phyloP scores from a whole-genome alignment of 2,888 invertebrate species.

The Stenotaenia linearis region DNA sequence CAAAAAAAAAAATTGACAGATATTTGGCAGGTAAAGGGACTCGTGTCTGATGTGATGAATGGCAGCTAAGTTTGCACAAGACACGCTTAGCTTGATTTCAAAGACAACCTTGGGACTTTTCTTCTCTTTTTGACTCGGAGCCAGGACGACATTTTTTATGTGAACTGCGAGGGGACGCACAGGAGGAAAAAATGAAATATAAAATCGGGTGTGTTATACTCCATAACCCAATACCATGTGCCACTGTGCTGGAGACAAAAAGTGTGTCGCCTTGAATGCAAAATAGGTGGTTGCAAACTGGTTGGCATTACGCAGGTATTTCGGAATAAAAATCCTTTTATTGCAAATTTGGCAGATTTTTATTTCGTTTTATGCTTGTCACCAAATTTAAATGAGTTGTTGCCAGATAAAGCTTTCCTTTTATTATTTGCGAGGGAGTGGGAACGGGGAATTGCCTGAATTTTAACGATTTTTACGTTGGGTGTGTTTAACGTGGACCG shows the following conservation, averaged over 20 bases:
- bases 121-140: slow-evolving; percentile 7
- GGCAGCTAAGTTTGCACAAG: slow-evolving; percentile 23
- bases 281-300: neutral
- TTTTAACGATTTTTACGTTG: neutral
- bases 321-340: neutral
- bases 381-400: neutral
- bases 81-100: slow-evolving; percentile 23
- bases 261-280: neutral
- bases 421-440: neutral
- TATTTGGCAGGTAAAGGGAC: slow-evolving; percentile 12
- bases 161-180: slow-evolving; percentile 1
- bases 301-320: neutral
- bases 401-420: neutral
- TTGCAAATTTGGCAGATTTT: neutral
- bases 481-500: neutral
- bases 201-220: slow-evolving; percentile 10
- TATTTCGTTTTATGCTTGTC: neutral
- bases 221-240: slow-evolving; percentile 8
- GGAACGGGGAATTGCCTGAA: neutral
- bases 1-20: slow-evolving; percentile 1
- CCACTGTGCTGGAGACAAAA: slow-evolving; percentile 17
- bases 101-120: slow-evolving; percentile 19
- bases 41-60: slow-evolving; percentile 24
- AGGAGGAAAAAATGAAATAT: neutral
- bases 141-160: slow-evolving; percentile 20